Evolutionary conservation across 2,888 invertebrate genomes (phyloP).

Genomic region (Noctua comes): DNA sequence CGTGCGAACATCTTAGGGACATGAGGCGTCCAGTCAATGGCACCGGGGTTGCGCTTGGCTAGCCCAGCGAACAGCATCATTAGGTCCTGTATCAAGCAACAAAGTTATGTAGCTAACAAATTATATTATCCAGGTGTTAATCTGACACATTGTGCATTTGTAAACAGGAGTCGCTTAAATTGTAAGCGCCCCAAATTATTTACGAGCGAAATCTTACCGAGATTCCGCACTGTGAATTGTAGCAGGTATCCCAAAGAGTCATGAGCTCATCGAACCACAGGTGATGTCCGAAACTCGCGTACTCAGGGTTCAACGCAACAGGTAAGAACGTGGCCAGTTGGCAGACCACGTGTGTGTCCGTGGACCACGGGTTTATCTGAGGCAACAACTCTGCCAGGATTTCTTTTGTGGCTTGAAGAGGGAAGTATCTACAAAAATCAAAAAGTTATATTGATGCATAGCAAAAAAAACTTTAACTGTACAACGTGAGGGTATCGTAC

Average conservation of each 20-base stretch:
- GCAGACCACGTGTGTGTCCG: constrained; percentile 89
- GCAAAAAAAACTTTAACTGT: background rate
- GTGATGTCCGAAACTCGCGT: constrained; percentile 92
- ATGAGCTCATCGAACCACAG: constrained; percentile 95
- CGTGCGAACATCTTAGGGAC: constrained; percentile 94
- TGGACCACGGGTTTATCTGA: constrained; percentile 93
- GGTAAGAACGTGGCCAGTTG: constrained; percentile 95
- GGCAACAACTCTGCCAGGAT: constrained; percentile 96
- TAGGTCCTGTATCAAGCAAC: constrained; percentile 89
- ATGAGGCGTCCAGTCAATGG: constrained; percentile 96
- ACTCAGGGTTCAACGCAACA: constrained; percentile 91
- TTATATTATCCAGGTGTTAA: background rate
- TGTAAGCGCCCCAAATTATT: background rate
- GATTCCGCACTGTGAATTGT: constrained; percentile 93
- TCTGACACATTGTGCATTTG: background rate
- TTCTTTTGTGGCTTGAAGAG: constrained; percentile 94
- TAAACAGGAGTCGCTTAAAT: too few relatives aligned
- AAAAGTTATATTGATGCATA: background rate
- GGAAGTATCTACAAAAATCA: constrained; percentile 91
- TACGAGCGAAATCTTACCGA: constrained; percentile 73
- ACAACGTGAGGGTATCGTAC: constrained; percentile 67
- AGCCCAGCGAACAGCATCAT: constrained; percentile 94
- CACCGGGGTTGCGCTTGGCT: constrained; percentile 94
- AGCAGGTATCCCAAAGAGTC: constrained; percentile 94
- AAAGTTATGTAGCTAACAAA: background rate